Conservation (phyloP, 1,140 invertebrate species). For the Periplaneta americana region DNA sequence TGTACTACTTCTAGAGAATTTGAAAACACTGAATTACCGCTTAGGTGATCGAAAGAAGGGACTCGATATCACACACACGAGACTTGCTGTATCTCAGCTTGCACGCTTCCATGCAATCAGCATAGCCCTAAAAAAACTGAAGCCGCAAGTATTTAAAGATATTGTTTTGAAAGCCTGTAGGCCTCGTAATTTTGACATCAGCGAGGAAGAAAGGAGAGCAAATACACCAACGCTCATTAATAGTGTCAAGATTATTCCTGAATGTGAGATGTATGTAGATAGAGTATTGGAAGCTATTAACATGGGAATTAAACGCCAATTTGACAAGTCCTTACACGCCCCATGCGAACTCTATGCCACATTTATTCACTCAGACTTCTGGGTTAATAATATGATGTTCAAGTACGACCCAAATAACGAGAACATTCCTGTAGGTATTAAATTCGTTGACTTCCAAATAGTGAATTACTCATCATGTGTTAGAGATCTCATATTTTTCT, state of each 20-base stretch:
- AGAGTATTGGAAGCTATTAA: neutral
- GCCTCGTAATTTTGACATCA: neutral
- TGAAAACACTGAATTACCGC: neutral
- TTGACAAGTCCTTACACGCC: neutral
- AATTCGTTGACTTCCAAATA: constrained; percentile 16
- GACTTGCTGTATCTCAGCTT: neutral
- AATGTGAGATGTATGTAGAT: neutral
- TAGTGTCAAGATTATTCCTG: neutral
- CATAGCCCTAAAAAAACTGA: constrained; percentile 4
- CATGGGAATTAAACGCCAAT: neutral
- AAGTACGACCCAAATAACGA: neutral
- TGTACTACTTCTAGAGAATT: constrained; percentile 5
- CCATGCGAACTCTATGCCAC: constrained; percentile 18
- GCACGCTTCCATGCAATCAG: constrained; percentile 9
- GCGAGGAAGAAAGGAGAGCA: neutral
- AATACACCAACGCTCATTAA: neutral
- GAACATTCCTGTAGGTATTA: neutral
- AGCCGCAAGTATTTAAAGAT: constrained; percentile 5
- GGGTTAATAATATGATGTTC: constrained; percentile 19
- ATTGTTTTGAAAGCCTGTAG: neutral
- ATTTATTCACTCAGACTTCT: constrained; percentile 12
- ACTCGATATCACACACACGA: constrained; percentile 3
- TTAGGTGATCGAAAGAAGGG: constrained; percentile 4
- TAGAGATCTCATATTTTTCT: constrained; percentile 10
- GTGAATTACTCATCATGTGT: constrained; percentile 3